Percentiles rank a stretch among this genome's conserved stretches.
Evolutionary conservation across 2,888 invertebrate genomes (phyloP).

Genomic region (Cryptus armator): DNA sequence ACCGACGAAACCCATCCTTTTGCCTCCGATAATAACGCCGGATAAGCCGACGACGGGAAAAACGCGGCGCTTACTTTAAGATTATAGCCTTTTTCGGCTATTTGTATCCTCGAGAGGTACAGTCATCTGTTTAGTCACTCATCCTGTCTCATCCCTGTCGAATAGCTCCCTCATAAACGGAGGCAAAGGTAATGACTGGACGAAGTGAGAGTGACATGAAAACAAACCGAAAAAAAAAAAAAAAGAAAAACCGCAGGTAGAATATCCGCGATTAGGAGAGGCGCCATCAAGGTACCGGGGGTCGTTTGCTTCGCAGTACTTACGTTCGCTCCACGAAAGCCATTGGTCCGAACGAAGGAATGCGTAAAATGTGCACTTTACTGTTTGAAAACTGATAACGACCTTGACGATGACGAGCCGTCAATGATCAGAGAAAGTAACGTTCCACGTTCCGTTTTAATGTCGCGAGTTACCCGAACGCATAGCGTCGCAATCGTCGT

Average conservation of each 20-base stretch:
- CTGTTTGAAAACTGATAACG: conserved; percentile 54
- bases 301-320: conserved; percentile 7
- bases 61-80: conserved; percentile 43
- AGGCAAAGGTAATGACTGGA: conserved; percentile 60
- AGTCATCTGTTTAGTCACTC: conserved; percentile 70
- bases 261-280: conserved; percentile 68
- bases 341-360: conserved; percentile 15
- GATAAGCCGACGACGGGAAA: conserved; percentile 59
- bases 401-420: conserved; percentile 45
- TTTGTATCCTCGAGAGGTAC: conserved; percentile 12
- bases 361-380: conserved; percentile 51
- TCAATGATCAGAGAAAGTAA: conserved; percentile 47
- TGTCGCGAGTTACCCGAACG: conserved; percentile 2
- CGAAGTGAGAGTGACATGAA: conserved; percentile 59
- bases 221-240: conserved; percentile 36
- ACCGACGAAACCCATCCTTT: conserved; percentile 55
- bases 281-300: conserved; percentile 50
- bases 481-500: neutral
- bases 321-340: neutral
- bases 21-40: conserved; percentile 62
- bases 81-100: conserved; percentile 39
- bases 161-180: conserved; percentile 64
- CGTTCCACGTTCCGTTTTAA: neutral
- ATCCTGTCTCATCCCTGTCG: conserved; percentile 60
- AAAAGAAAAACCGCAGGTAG: conserved; percentile 61